phyloP scores from a whole-genome alignment of 1,140 invertebrate genomes.

The Dolichoris vasculosae region DNA sequence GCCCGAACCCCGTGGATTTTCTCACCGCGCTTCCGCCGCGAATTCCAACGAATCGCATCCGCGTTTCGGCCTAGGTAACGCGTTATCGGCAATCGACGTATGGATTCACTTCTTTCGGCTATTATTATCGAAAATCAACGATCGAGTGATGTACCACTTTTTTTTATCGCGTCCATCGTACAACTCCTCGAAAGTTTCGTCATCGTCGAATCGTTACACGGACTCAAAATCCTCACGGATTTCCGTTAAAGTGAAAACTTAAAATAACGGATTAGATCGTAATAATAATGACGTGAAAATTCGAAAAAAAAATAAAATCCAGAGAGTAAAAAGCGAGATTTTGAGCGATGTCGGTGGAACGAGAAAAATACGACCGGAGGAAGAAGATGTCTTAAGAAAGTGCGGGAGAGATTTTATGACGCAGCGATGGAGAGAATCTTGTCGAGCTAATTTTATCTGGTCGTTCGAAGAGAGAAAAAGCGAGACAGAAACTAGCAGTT shows the following conservation, averaged over 20 bases:
- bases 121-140: no score
- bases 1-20: conserved; percentile 25
- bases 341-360: not conserved
- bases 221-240: no score
- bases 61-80: not conserved
- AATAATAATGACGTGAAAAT: not conserved
- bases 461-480: conserved; percentile 22
- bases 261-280: not conserved
- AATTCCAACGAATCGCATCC: not conserved
- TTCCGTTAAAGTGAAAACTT: not conserved
- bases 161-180: no score
- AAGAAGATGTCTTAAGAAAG: not conserved
- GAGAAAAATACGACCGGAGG: not conserved
- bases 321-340: not conserved
- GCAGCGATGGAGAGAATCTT: not conserved
- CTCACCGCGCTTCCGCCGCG: not conserved
- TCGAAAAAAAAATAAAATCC: not conserved
- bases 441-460: conserved; percentile 41
- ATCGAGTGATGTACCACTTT: no score
- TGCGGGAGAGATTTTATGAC: conserved; percentile 11
- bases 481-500: not conserved
- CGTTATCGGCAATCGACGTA: no score
- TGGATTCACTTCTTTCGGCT: no score
- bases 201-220: no score
- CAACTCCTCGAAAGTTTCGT: no score